A percentile compares a stretch with the other conserved stretches of the same genome.
Evolutionary conservation across 2,797 vertebrate species (phyloP).

Genomic region (Orientallactaga sibirica): DNA sequence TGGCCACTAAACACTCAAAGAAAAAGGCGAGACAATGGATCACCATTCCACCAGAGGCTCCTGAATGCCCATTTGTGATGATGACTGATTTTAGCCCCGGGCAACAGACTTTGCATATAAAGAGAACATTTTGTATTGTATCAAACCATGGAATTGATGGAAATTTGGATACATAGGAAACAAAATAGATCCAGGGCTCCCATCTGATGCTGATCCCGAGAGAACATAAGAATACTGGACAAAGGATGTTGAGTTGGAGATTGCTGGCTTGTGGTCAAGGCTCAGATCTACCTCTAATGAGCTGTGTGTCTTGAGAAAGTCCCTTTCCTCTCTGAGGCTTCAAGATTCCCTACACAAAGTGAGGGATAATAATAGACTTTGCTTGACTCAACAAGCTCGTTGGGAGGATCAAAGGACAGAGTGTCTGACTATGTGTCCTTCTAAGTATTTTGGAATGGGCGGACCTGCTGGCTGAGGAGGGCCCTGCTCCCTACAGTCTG

Average conservation of each 20-base stretch:
- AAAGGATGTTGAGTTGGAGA: neutral
- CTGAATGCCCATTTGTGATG: neutral
- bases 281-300: neutral
- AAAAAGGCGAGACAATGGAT: neutral
- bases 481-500: neutral
- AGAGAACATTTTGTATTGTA: neutral
- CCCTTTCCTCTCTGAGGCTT: neutral
- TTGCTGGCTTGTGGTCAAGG: neutral
- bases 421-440: neutral
- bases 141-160: neutral
- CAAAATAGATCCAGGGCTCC: neutral
- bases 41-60: neutral
- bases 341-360: neutral
- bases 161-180: neutral
- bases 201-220: neutral
- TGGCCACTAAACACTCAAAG: neutral
- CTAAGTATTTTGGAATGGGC: neutral
- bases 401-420: neutral
- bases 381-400: neutral
- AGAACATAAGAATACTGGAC: neutral
- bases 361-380: neutral
- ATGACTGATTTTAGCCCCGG: neutral
- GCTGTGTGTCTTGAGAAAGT: slow-evolving; percentile 7
- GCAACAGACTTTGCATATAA: slow-evolving; percentile 12
- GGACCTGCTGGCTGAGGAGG: neutral